Conservation (phyloP, 2,113 vertebrate genomes). For the Pomatostomus ruficeps region DNA sequence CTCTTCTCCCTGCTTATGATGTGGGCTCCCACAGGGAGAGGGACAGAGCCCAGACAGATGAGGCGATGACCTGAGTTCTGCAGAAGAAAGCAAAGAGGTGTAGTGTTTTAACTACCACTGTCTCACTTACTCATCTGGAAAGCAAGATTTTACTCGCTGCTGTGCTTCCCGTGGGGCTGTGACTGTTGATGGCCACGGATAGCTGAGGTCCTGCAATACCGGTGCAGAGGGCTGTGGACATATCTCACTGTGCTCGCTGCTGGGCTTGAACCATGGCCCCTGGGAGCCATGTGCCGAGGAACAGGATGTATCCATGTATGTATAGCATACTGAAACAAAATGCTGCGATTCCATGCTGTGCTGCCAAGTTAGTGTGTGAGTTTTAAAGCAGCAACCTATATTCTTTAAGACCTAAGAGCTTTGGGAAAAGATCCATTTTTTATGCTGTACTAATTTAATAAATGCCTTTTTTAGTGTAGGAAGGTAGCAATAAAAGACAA, state of each 20-base stretch:
- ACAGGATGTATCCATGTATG: neutral
- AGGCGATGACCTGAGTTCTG: neutral
- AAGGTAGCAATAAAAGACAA: neutral
- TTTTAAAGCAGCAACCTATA: neutral
- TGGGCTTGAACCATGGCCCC: accelerated
- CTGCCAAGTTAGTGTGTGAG: neutral
- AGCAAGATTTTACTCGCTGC: neutral
- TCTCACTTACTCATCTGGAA: conserved; percentile 32
- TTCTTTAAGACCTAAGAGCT: neutral
- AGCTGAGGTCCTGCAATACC: neutral
- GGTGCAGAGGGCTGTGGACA: neutral
- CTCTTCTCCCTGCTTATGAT: neutral
- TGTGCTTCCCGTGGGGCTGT: neutral
- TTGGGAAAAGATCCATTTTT: neutral
- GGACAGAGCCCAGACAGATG: neutral
- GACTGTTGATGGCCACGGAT: neutral
- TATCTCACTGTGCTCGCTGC: neutral
- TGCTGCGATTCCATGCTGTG: neutral
- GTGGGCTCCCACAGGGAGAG: neutral
- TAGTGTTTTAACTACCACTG: neutral
- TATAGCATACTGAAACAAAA: neutral
- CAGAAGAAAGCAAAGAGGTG: neutral
- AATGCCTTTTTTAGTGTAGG: neutral
- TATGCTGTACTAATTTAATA: neutral
- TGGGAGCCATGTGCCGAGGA: neutral